Evolutionary conservation across 2,113 vertebrate species (phyloP), one percentile per base, ranked within the genome.

Genomic region (Archocentrus centrarchus): DNA sequence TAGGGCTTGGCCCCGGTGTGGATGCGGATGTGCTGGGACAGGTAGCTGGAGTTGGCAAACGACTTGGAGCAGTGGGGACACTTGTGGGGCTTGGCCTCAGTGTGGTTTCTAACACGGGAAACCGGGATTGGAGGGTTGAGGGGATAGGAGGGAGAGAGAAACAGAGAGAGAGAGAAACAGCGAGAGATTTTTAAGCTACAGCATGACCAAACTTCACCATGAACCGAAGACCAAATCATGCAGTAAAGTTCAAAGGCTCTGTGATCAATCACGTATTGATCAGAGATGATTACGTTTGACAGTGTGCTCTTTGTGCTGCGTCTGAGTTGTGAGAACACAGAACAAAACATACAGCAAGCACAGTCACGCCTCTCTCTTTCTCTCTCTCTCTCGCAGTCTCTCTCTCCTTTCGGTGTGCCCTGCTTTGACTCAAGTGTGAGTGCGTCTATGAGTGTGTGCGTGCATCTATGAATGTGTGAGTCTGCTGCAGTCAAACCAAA

Each of bases 51-150:
- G 97, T 99, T 99, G 96, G 98, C 97, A 93, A 99, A 99, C 91
- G 97, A 98, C 97, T 99, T 99, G 96, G 98, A 99, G 96, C 98
- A 99, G 95, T 99, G 98, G 86, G 98, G 98, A 92, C 98, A 99
- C 97, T 99, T 99, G 97, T 99, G 98, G 90, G 98, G 98, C 97
- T 99, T 99, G 97, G 96, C 96, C 97, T 99, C 98, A 77, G 98
- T 99, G 94, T 99, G 98, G 94, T 95, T 95, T 93, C 94, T 95
- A 93, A 92, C 89, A 87, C 85, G 85, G 88, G 85, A 89, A 81
- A 47, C 89, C 90, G 37, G 89, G 88, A 84, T 89, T 55, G 79
- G 68, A 85, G 83, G 86, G 84, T 73, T 63, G 60, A 76, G 78
- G 87, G 86, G 79, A 15, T 41, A 58, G 68, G 47, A 73, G 47